These are phyloP conservation scores for Euzetes globulus DNA, from an alignment of 2,888 invertebrate species.

Conservation along the genomic window DNA sequence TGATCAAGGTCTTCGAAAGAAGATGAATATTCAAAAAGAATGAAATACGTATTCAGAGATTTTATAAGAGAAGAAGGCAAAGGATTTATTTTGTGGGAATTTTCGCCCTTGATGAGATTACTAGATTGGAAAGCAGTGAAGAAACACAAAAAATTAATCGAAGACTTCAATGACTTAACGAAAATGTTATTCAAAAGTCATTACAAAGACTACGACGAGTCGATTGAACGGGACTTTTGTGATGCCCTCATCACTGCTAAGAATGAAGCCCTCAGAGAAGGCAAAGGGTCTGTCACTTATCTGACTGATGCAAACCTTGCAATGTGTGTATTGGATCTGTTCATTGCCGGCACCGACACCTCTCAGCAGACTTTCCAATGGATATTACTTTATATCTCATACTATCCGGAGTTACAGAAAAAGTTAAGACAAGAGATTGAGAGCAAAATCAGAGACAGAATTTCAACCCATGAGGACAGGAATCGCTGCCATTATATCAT, in stretches of 20 bases:
- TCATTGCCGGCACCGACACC: slow-evolving; percentile 27
- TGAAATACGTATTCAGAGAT: too few relatives aligned
- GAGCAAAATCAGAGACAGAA: neutral
- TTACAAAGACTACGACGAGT: too few relatives aligned
- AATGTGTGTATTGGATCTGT: neutral
- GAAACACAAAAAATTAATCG: too few relatives aligned
- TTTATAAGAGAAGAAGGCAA: too few relatives aligned
- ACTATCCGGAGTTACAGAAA: neutral
- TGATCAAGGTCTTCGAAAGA: too few relatives aligned
- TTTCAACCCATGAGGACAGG: neutral
- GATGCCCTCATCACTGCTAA: neutral
- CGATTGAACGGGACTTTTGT: too few relatives aligned
- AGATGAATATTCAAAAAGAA: too few relatives aligned
- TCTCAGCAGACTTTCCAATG: slow-evolving; percentile 7
- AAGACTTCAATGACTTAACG: too few relatives aligned
- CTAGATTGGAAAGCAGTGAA: too few relatives aligned
- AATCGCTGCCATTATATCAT: neutral
- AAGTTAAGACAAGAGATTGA: slow-evolving; percentile 12
- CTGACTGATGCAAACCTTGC: neutral
- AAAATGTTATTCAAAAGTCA: too few relatives aligned
- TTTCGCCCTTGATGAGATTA: too few relatives aligned
- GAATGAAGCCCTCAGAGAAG: neutral
- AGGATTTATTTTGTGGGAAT: too few relatives aligned
- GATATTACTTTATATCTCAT: neutral
- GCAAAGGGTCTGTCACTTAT: neutral